Conservation (phyloP, 2,113 vertebrate species). For the Microtus richardsoni region DNA sequence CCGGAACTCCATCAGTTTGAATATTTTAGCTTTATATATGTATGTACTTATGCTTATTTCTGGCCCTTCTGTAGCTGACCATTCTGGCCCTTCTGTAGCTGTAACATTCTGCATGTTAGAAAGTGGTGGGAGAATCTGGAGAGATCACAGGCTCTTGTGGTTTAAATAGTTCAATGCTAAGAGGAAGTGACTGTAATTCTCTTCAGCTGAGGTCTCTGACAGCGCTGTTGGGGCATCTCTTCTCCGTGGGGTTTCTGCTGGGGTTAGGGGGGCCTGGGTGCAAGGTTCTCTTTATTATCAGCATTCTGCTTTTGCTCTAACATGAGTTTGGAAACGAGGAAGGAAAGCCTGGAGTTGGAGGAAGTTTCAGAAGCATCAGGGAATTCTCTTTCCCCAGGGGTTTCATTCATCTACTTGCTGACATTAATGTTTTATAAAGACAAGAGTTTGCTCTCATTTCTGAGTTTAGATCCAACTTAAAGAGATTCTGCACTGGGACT, state of each 20-base stretch:
- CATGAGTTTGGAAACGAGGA: conserved; percentile 7
- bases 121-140: conserved; percentile 33
- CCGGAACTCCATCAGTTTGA: conserved; percentile 46
- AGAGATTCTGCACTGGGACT: conserved; percentile 60
- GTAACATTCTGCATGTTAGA: conserved; percentile 2
- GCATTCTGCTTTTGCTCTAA: conserved; percentile 61
- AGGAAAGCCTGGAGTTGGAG: conserved; percentile 11
- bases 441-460: conserved; percentile 67
- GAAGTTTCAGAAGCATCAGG: conserved; percentile 69
- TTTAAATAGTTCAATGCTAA: background rate
- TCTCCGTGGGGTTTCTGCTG: conserved; percentile 13
- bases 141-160: conserved; percentile 65
- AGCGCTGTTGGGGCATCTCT: background rate
- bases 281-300: conserved; percentile 20
- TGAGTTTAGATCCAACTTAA: conserved; percentile 61
- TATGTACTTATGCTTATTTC: conserved; percentile 58
- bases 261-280: background rate
- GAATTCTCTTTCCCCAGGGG: conserved; percentile 60
- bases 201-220: conserved; percentile 17
- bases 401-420: conserved; percentile 71
- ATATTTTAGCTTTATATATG: conserved; percentile 62
- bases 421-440: conserved; percentile 78
- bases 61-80: background rate
- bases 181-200: conserved; percentile 24
- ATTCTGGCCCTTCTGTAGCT: background rate